Conservation (phyloP, 2,113 vertebrate species). For the Bufo bufo region DNA sequence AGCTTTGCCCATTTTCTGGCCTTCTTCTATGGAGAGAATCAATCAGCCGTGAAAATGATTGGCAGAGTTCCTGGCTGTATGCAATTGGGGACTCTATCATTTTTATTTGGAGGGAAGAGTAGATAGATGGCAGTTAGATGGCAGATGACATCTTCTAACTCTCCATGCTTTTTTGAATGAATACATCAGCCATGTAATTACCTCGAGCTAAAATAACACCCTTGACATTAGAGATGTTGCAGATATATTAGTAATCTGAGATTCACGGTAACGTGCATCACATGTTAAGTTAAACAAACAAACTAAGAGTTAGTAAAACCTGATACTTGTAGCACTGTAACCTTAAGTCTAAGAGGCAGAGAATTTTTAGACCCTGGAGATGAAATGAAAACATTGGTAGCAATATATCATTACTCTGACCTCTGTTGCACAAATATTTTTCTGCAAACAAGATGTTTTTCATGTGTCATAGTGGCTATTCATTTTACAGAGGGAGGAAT, state of each 20-base stretch:
- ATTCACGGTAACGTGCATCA: background rate
- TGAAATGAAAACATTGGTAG: constrained; percentile 30
- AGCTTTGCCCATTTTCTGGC: too few relatives aligned
- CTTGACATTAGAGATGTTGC: background rate
- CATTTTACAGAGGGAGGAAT: background rate
- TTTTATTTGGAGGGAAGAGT: background rate
- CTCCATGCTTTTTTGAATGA: background rate
- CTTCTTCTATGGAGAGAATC: background rate
- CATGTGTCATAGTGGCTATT: constrained; percentile 7
- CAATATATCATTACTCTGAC: constrained; percentile 16
- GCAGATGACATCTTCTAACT: background rate
- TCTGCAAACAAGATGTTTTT: constrained; percentile 19
- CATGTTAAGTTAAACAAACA: constrained; percentile 34
- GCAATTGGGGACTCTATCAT: too few relatives aligned
- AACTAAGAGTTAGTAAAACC: background rate
- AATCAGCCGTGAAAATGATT: background rate
- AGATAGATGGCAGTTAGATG: background rate
- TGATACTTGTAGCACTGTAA: constrained; percentile 30
- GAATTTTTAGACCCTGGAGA: constrained; percentile 7
- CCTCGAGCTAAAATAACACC: background rate
- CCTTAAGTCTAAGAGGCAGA: background rate
- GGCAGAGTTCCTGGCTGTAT: background rate
- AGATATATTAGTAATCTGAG: constrained; percentile 16
- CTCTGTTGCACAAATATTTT: constrained; percentile 35
- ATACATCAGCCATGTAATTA: background rate